Conservation (phyloP, 2,888 invertebrate genomes). For the Masnerella sp. region DNA sequence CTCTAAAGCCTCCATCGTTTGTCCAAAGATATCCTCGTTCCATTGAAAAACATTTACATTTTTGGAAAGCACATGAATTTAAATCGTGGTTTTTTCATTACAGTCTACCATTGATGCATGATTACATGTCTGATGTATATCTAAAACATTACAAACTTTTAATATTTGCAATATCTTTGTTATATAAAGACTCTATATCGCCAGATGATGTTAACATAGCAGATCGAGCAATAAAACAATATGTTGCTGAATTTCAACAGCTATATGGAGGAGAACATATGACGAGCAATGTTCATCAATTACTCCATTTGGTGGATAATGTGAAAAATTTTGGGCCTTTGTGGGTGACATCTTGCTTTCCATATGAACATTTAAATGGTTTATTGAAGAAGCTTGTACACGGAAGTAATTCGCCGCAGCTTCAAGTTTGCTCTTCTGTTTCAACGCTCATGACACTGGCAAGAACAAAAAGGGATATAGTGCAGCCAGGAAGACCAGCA, state of each 20-base stretch:
- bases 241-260: slow-evolving; percentile 37
- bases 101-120: slow-evolving; percentile 56
- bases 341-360: slow-evolving; percentile 51
- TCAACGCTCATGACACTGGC: slow-evolving; percentile 1
- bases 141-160: slow-evolving; percentile 56
- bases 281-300: slow-evolving; percentile 42
- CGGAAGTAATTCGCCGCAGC: slow-evolving; percentile 17
- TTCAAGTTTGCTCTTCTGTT: slow-evolving; percentile 23
- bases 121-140: slow-evolving; percentile 50
- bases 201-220: slow-evolving; percentile 42
- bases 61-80: slow-evolving; percentile 62
- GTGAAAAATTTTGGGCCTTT: slow-evolving; percentile 19
- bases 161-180: slow-evolving; percentile 40
- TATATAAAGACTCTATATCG: slow-evolving; percentile 9
- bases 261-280: slow-evolving; percentile 45
- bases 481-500: slow-evolving; percentile 10
- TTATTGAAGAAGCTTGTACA: background rate
- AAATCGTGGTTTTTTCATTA: slow-evolving; percentile 58
- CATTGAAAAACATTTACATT: slow-evolving; percentile 39
- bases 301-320: slow-evolving; percentile 32
- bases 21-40: slow-evolving; percentile 46
- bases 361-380: slow-evolving; percentile 48
- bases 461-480: background rate
- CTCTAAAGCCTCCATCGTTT: slow-evolving; percentile 38
- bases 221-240: slow-evolving; percentile 29